Evolutionary conservation across 1,140 invertebrate species (phyloP).

Genomic region (Zaprionus tsacasi): DNA sequence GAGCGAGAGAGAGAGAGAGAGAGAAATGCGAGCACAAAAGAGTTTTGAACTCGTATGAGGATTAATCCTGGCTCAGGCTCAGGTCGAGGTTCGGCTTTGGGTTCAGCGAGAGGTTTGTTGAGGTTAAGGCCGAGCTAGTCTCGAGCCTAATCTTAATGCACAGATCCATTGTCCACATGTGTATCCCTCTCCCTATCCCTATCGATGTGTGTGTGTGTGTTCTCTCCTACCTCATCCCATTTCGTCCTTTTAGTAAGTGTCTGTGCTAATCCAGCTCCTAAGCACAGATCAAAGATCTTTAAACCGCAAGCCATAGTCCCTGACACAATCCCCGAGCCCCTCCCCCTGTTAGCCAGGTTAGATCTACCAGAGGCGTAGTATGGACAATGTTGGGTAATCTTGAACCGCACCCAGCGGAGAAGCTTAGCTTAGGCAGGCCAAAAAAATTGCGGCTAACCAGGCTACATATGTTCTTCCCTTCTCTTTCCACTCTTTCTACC

Average conservation of each 20-base stretch:
- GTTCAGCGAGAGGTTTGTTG: constrained; percentile 14
- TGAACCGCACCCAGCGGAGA: background rate
- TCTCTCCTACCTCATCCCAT: constrained; percentile 28
- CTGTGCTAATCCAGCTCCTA: constrained; percentile 75
- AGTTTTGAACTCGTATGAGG: constrained; percentile 53
- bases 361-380: constrained; percentile 18
- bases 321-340: too few relatives aligned
- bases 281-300: constrained; percentile 79
- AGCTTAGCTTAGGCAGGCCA: background rate
- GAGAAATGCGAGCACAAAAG: constrained; percentile 42
- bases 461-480: too few relatives aligned
- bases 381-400: constrained; percentile 38
- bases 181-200: background rate
- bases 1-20: background rate
- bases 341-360: constrained; percentile 8
- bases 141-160: constrained; percentile 55
- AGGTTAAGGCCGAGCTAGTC: constrained; percentile 27
- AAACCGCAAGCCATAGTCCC: constrained; percentile 59
- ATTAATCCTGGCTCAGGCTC: constrained; percentile 63
- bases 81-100: constrained; percentile 8
- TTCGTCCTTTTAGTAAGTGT: constrained; percentile 65
- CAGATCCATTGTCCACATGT: constrained; percentile 60
- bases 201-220: constrained; percentile 30
- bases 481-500: background rate
- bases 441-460: constrained; percentile 3